Base-by-base conservation (phyloP, 2,797 vertebrate genomes). In the Champsocephalus gunnari region DNA sequence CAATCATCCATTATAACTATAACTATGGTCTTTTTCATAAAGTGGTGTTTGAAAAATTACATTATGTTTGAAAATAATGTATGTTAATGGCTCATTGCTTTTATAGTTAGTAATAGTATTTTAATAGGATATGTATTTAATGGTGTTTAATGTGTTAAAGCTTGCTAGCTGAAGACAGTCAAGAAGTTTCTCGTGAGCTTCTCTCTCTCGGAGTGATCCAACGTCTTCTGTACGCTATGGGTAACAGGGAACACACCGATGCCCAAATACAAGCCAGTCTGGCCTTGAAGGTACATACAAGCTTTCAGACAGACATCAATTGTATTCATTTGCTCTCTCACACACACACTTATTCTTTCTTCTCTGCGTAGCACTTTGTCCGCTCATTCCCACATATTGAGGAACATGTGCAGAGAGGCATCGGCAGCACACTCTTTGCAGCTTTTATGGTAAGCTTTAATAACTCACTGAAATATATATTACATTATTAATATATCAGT, bases 261-360 rank as follows among this genome's bases (percentile, higher is more conserved):
- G 84, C 95, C 66, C 97, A 98, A 92, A 93, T 92, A 82, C 94
- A 97, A 55, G 95, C 96, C 81, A 95, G 95, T 64, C 75, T 95
- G 48, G 88, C 96, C 9, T 89, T 98, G 69, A 59, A 96, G 95
- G 97, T 96, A 79, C 12, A 48, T 3, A 43, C 14, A 43, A 70
- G 47, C 28, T 32, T 12, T 34, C 3, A 21, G 16, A 64, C 44
- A 69, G 9, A 66, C 21, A 68, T 6, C 66, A 16, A 11, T 16
- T 45, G 21, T 5, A 19, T 4, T 28, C 2, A 17, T 9, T 9
- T 41, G 32, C 49, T 16, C 17, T 54, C 17, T 54, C 11, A 38
- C 58, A 53, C n/a, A 28, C n/a, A 48, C 28, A 55, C 12, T 75
- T n/a, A 65, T 7, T 24, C 7, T 69, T 54, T 63, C 19, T 50